Percentiles rank a stretch among this genome's conserved stretches.
These are phyloP conservation scores for Sebastes hubbsi DNA, from an alignment of 2,797 vertebrate genomes.

Conservation along the genomic window DNA sequence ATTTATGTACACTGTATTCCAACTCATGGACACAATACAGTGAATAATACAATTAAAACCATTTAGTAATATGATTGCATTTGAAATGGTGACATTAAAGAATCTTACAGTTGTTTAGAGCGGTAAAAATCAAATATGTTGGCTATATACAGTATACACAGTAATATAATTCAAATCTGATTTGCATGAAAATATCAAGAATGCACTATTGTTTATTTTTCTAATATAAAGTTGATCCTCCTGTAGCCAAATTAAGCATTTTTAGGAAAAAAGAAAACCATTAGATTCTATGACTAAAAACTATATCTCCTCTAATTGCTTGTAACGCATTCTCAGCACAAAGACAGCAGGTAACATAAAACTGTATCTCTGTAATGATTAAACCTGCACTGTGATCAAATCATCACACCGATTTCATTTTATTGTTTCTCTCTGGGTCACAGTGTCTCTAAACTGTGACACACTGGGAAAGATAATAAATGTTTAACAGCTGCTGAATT, in stretches of 20 bases:
- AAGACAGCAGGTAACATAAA: neutral
- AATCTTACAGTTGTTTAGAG: neutral
- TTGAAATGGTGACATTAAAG: neutral
- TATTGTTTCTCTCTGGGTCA: neutral
- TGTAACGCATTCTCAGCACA: neutral
- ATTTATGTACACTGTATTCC: neutral
- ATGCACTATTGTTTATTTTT: neutral
- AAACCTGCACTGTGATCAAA: neutral
- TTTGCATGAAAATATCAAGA: neutral
- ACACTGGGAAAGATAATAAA: constrained; percentile 3
- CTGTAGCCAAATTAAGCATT: too few species aligned
- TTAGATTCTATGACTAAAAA: neutral
- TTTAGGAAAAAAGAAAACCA: too few species aligned
- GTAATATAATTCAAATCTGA: neutral
- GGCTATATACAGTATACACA: neutral
- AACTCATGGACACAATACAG: neutral
- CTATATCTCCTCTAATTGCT: neutral
- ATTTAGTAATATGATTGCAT: neutral
- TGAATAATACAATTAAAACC: neutral
- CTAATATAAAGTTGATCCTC: too few species aligned
- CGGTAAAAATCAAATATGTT: neutral
- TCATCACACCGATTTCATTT: neutral
- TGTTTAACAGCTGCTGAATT: constrained; percentile 9
- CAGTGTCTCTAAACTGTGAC: constrained; percentile 24
- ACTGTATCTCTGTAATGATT: neutral